Base-by-base conservation (phyloP, 2,888 invertebrate genomes). In the Seladonia tumulorum region DNA sequence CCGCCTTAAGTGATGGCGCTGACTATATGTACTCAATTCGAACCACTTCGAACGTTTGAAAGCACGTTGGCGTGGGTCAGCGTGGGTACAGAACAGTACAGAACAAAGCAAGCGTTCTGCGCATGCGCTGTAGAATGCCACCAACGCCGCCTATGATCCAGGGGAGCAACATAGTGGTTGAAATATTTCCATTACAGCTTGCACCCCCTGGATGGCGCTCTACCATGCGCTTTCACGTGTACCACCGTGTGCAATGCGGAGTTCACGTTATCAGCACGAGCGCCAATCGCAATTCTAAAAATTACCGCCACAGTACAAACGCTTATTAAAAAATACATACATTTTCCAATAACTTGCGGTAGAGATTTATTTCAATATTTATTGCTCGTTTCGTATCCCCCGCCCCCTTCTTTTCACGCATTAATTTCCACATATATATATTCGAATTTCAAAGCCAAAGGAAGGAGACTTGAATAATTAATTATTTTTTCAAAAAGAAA, bases 1-100 rank as follows among this genome's bases (percentile, higher is more conserved):
- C 91, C 91, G 86, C 91, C 91, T 91, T 89, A 83, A 87, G 86
- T 76, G 88, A 76, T 85, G 91, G n/a, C n/a, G n/a, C n/a, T n/a
- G n/a, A n/a, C n/a, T n/a, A n/a, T n/a, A n/a, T n/a, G n/a, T n/a
- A n/a, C n/a, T n/a, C n/a, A n/a, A n/a, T n/a, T n/a, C n/a, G n/a
- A n/a, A n/a, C n/a, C n/a, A n/a, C n/a, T n/a, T n/a, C n/a, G n/a
- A n/a, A n/a, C n/a, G n/a, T n/a, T n/a, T n/a, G n/a, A n/a, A n/a
- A n/a, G n/a, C n/a, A n/a, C n/a, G n/a, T n/a, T n/a, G n/a, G n/a
- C n/a, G n/a, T n/a, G n/a, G n/a, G n/a, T n/a, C n/a, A n/a, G n/a
- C n/a, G n/a, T n/a, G n/a, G n/a, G n/a, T n/a, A n/a, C n/a, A n/a
- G n/a, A n/a, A n/a, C n/a, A n/a, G n/a, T n/a, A n/a, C n/a, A n/a